Evolutionary conservation across 1,140 invertebrate species (phyloP).

Genomic region (Drosophila teissieri): DNA sequence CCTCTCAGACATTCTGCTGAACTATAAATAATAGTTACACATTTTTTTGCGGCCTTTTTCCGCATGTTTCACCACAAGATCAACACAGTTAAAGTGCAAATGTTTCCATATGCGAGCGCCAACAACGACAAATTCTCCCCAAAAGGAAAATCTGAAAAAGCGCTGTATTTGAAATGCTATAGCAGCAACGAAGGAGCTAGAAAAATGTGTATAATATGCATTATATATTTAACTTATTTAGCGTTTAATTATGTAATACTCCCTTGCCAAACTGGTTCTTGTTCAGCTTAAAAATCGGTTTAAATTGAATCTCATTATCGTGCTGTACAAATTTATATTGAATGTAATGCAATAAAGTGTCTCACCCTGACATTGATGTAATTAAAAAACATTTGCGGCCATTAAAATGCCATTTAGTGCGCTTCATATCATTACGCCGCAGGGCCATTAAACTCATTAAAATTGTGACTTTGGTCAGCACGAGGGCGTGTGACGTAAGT

Average conservation of each 20-base stretch:
- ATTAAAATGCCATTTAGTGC: conserved; percentile 72
- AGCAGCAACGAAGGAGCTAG: too few species aligned
- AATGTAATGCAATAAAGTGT: conserved; percentile 41
- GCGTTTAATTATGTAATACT: too few species aligned
- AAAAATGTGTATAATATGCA: neutral
- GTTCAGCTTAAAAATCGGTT: neutral
- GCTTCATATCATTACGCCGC: conserved; percentile 62
- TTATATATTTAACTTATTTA: too few species aligned
- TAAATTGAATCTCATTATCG: conserved; percentile 35
- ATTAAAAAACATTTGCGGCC: conserved; percentile 72
- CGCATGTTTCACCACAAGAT: conserved; percentile 36
- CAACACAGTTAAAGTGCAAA: conserved; percentile 46
- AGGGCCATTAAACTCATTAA: conserved; percentile 76
- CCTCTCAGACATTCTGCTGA: conserved; percentile 43
- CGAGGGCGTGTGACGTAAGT: conserved; percentile 16
- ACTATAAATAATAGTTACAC: conserved; percentile 60
- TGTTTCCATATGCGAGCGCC: conserved; percentile 36
- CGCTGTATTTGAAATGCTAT: conserved; percentile 14
- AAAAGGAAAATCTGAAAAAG: neutral
- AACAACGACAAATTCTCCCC: conserved; percentile 17
- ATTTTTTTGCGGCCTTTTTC: conserved; percentile 22
- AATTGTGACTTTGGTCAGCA: conserved; percentile 56
- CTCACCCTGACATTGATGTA: conserved; percentile 50
- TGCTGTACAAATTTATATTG: conserved; percentile 36
- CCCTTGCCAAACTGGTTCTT: neutral